phyloP scores from a whole-genome alignment of 1,140 invertebrate species.

The Heliconius nattereri region DNA sequence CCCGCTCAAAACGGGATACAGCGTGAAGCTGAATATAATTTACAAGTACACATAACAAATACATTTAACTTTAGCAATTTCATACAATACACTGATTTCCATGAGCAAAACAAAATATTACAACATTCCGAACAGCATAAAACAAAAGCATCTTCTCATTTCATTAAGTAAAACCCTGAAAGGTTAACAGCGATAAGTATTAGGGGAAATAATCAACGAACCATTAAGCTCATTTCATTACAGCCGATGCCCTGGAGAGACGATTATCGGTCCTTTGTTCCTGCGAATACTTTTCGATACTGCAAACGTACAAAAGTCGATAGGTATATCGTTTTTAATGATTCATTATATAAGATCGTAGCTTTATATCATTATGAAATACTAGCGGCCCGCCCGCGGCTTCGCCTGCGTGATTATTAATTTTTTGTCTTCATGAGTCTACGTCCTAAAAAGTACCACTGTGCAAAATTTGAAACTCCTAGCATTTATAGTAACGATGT shows the following conservation, averaged over 20 bases:
- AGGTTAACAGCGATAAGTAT: conserved; percentile 34
- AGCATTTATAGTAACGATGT: too few species aligned
- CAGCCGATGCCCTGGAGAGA: conserved; percentile 46
- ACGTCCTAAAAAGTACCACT: too few species aligned
- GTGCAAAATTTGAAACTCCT: too few species aligned
- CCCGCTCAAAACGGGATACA: too few species aligned
- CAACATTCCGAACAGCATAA: background rate
- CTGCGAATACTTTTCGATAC: conserved; percentile 29
- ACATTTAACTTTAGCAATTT: background rate
- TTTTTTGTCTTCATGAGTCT: too few species aligned
- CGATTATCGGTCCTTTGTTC: conserved; percentile 48
- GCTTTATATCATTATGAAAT: background rate
- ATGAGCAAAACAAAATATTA: background rate
- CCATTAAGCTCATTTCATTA: conserved; percentile 58
- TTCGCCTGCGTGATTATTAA: too few species aligned
- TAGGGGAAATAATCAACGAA: conserved; percentile 56
- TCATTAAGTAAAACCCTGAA: conserved; percentile 28
- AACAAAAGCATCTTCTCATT: conserved; percentile 17
- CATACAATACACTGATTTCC: background rate
- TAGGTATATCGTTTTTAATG: background rate
- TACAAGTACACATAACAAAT: background rate
- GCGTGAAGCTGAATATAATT: background rate
- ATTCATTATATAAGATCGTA: background rate
- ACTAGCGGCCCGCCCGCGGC: too few species aligned
- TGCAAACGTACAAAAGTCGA: conserved; percentile 15